Evolutionary conservation across 2,113 vertebrate genomes (phyloP), one percentile per base, ranked within the genome.

Genomic region (Illadopsis cleaveri): DNA sequence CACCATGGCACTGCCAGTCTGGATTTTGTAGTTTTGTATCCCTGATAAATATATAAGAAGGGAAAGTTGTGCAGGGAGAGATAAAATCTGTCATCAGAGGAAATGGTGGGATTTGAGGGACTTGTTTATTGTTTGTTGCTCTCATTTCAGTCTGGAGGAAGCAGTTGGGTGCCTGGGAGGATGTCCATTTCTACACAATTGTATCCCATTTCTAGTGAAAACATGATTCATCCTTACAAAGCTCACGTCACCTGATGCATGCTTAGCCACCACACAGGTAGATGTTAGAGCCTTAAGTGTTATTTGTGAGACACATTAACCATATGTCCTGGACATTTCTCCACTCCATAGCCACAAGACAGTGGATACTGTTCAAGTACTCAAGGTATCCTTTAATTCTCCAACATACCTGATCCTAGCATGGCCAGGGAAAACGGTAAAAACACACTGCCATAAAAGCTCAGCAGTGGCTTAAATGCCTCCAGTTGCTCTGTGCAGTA

Each of bases 111-210:
- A 30, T 83, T 83, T 90, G 20, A 83, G 44, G 30, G 24, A 28
- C 83, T 21, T 8, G 19, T 38, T 80, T 54, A 27, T 50, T 80
- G 5, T 57, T 72, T 60, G 15, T 48, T 66, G 58, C 66, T 89
- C 77, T 78, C 81, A 12, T 47, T 93, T 90, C 44, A 73, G 33
- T 27, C 44, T 71, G 51, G 60, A 87, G 61, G 56, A 86, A 75
- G 60, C 56, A 91, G 35, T n/a, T 78, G 12, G 83, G 47, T 51
- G 19, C 38, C 72, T 81, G 35, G 27, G 65, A 90, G 12, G 15
- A 23, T 86, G 72, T 64, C 68, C 60, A 44, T 78, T 86, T 80
- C 86, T 64, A 48, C 81, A 60, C 12, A 71, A 78, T 35, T 48
- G n/a, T 82, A 24, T 19, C 53, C 53, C 1, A 0, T 79, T 64